Base-by-base conservation (phyloP, 2,888 invertebrate genomes). In the Heteromurus nitidus region DNA sequence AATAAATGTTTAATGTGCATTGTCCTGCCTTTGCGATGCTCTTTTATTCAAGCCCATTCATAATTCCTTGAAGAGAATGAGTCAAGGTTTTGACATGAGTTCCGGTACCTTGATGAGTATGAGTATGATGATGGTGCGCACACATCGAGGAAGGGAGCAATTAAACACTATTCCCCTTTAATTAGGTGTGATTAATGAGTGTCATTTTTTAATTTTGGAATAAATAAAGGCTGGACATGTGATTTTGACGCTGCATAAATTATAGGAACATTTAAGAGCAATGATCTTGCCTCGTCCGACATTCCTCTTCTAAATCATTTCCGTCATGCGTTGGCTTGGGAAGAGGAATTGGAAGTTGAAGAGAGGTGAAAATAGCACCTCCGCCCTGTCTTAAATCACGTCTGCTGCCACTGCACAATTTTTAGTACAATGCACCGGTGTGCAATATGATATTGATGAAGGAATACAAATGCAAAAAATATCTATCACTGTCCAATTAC, bases 171-270 rank as follows among this genome's bases (percentile, higher is more conserved):
- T 73, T 73, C 58, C 55, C 58, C 73, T 65, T 73, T 80, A 80
- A 80, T 80, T 80, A 65, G 72, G 36, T 24, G 73, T 80, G 80
- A 80, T 80, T 80, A 80, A 80, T 80, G 80, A 73, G 44, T 36
- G 28, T 44, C 9, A 50, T n/a, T 67, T 75, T 64, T 67, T 55
- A 75, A 75, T 75, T 75, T 75, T 53, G 65, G n/a, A n/a, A n/a
- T n/a, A n/a, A n/a, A n/a, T n/a, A n/a, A n/a, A n/a, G n/a, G n/a
- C n/a, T n/a, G n/a, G n/a, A n/a, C n/a, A n/a, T n/a, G n/a, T n/a
- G n/a, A n/a, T n/a, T n/a, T n/a, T n/a, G n/a, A n/a, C n/a, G n/a
- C n/a, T n/a, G n/a, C n/a, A n/a, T n/a, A n/a, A n/a, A n/a, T n/a
- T n/a, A n/a, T 53, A 11, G 53, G 11, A 53, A 11, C 11, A 53